Evolutionary conservation across 2,797 vertebrate genomes (phyloP), one percentile per base, ranked within the genome.

Genomic region (Alfaro cultratus): DNA sequence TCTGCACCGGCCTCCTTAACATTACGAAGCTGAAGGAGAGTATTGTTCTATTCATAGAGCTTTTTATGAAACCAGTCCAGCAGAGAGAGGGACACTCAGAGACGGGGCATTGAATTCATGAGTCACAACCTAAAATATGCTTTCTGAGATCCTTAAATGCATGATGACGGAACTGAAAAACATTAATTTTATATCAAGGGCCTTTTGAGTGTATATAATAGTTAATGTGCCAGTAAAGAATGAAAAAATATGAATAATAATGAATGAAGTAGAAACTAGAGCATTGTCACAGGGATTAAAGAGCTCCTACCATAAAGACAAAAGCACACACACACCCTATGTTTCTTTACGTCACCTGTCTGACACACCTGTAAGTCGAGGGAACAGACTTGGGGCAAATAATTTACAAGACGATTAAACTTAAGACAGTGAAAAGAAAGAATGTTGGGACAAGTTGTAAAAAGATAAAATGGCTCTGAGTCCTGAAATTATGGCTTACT

Each of bases 1-100:
- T 93, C 78, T 85, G 86, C 86, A 81, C 83, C 77, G 89, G 91
- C 93, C 89, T 93, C 93, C 85, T 93, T 87, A 93, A 90, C 92
- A 92, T 93, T 89, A 86, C 88, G 77, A 89, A 84, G 80, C 89
- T 93, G 91, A 94, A 94, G 90, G 91, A 92, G 87, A 68, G 84
- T 89, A 93, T 95, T 95, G 92, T 94, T 94, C 94, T 94, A 93
- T 94, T 95, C 93, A 94, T 92, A 92, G 92, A 91, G 91, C 85
- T 85, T 84, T 82, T 86, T 86, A 92, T 91, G 86, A 94, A 94
- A 94, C 82, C 73, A 87, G 90, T 91, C 81, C 91, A 90, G 86
- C 83, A 85, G 83, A 88, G 84, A 88, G 83, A 84, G 74, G n/a
- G 67, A 81, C 87, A 60, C 80, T 81, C 53, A 60, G 55, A 87